Evolutionary conservation across 1,140 invertebrate species (phyloP).

Genomic region (Diplogasteroides magnus): DNA sequence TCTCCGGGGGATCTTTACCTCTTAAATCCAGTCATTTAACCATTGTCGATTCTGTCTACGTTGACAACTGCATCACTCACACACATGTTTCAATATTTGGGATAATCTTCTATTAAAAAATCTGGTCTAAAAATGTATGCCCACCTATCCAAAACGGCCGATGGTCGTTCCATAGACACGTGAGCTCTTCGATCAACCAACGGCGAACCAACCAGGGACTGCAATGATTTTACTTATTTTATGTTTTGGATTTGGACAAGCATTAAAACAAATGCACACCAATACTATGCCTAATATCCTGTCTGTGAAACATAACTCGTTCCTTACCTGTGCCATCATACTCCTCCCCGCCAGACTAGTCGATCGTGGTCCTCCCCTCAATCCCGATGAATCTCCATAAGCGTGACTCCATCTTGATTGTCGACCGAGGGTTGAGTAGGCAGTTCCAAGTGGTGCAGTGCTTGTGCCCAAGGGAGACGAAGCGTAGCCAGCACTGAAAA

Average conservation of each 20-base stretch:
- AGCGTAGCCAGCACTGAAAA: not conserved
- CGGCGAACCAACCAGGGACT: conserved; percentile 26
- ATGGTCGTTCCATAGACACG: conserved; percentile 9
- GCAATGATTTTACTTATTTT: not conserved
- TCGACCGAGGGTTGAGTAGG: not conserved
- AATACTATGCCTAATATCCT: too few species aligned
- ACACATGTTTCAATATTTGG: too few species aligned
- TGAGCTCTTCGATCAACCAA: conserved; percentile 4
- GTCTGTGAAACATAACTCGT: too few species aligned
- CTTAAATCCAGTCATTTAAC: too few species aligned
- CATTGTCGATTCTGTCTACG: too few species aligned
- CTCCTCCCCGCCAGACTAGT: conserved; percentile 22
- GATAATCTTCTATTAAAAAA: too few species aligned
- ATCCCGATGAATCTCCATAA: conserved; percentile 16
- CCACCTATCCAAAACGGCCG: conserved; percentile 24
- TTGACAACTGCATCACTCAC: too few species aligned
- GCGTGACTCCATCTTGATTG: conserved; percentile 26
- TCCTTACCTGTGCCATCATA: conserved; percentile 21
- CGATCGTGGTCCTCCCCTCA: conserved; percentile 22
- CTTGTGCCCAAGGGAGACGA: not conserved
- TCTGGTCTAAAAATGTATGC: too few species aligned
- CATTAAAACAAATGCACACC: too few species aligned
- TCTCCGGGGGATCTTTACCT: too few species aligned
- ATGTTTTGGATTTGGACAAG: too few species aligned
- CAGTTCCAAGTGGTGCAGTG: not conserved